phyloP scores from a whole-genome alignment of 1,140 invertebrate genomes.

The Cryptotermes secundus region DNA sequence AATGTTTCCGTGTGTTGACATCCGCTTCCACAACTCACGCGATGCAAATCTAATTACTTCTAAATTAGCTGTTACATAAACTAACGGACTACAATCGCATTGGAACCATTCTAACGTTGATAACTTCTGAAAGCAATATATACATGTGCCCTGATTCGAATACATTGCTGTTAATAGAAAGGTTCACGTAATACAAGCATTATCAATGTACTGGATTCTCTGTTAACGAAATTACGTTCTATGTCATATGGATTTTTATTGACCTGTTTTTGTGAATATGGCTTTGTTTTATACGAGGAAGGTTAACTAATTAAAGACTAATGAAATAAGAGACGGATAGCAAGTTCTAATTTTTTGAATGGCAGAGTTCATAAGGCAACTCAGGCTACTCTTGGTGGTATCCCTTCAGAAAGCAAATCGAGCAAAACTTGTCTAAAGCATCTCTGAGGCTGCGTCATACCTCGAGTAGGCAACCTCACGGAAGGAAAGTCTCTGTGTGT shows the following conservation, averaged over 20 bases:
- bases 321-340: neutral
- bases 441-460: too few species aligned
- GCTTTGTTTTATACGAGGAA: neutral
- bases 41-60: slow-evolving; percentile 16
- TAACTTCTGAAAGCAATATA: neutral
- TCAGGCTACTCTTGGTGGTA: too few species aligned
- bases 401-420: too few species aligned
- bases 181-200: neutral
- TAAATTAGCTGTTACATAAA: slow-evolving; percentile 20
- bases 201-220: neutral
- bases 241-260: neutral
- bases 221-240: neutral
- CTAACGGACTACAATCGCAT: neutral
- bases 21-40: slow-evolving; percentile 2
- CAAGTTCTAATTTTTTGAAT: neutral
- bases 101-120: slow-evolving; percentile 7
- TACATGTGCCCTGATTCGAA: slow-evolving; percentile 1
- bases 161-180: neutral
- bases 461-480: too few species aligned
- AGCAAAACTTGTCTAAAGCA: too few species aligned
- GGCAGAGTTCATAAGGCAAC: neutral
- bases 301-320: neutral
- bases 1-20: slow-evolving; percentile 9
- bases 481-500: too few species aligned
- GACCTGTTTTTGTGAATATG: neutral